These are phyloP conservation scores for Philaethria dido DNA, from an alignment of 2,888 invertebrate genomes.

Conservation along the genomic window DNA sequence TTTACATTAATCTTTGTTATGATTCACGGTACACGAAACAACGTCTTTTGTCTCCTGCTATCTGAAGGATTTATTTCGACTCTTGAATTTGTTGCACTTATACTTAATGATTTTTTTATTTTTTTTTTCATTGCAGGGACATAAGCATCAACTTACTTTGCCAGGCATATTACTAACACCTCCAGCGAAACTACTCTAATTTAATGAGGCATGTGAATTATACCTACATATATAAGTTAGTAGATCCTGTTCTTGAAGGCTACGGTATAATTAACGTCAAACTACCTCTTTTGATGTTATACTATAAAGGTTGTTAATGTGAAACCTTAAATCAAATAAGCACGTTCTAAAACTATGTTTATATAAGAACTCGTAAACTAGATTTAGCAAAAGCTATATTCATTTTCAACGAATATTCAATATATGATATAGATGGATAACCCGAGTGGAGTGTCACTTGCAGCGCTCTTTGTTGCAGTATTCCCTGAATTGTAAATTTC, in stretches of 20 bases:
- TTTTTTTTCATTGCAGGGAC: neutral
- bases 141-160: neutral
- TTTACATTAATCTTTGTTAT: slow-evolving; percentile 45
- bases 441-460: slow-evolving; percentile 11
- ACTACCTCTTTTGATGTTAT: slow-evolving; percentile 11
- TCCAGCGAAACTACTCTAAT: slow-evolving; percentile 7
- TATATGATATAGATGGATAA: slow-evolving; percentile 13
- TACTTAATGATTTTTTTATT: slow-evolving; percentile 15
- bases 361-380: slow-evolving; percentile 1
- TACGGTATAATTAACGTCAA: slow-evolving; percentile 9
- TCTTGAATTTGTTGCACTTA: slow-evolving; percentile 24
- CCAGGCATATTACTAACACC: neutral
- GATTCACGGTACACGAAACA: slow-evolving; percentile 42
- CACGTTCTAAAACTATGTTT: neutral
- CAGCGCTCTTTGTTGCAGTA: slow-evolving; percentile 11
- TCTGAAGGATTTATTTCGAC: slow-evolving; percentile 42
- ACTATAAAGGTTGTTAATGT: neutral
- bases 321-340: neutral
- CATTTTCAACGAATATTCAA: slow-evolving; percentile 5
- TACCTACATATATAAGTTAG: neutral
- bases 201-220: slow-evolving; percentile 9
- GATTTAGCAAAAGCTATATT: neutral
- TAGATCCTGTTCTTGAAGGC: neutral
- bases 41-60: slow-evolving; percentile 42
- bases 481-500: slow-evolving; percentile 5